phyloP scores from a whole-genome alignment of 1,140 invertebrate genomes.

The Idris sp. region DNA sequence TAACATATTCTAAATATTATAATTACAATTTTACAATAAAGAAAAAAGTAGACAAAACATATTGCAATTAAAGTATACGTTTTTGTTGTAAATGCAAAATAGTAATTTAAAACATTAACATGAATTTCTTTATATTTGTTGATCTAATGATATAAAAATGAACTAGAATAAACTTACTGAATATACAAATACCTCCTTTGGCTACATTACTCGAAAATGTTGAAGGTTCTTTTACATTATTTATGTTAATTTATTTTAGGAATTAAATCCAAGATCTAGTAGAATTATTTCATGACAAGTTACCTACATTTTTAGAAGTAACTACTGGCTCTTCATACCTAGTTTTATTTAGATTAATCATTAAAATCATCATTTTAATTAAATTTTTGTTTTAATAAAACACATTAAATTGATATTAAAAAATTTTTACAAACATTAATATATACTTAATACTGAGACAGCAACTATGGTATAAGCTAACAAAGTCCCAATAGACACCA shows the following conservation, averaged over 20 bases:
- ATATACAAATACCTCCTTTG: constrained; percentile 79
- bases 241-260: constrained; percentile 80
- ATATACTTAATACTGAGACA: constrained; percentile 91
- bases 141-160: neutral
- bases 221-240: constrained; percentile 80
- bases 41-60: too few relatives aligned
- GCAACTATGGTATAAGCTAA: constrained; percentile 95
- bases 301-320: constrained; percentile 20
- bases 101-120: too few relatives aligned
- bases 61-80: too few relatives aligned
- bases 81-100: too few relatives aligned
- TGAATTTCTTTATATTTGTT: too few relatives aligned
- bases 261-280: constrained; percentile 64
- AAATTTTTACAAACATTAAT: constrained; percentile 83
- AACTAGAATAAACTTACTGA: constrained; percentile 76
- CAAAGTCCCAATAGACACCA: constrained; percentile 97
- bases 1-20: too few relatives aligned
- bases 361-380: too few relatives aligned
- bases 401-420: too few relatives aligned
- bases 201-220: constrained; percentile 80
- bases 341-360: neutral
- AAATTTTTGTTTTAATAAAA: constrained; percentile 1
- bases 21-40: too few relatives aligned
- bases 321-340: constrained; percentile 66
- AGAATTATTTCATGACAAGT: constrained; percentile 18